phyloP scores from a whole-genome alignment of 1,140 invertebrate genomes.

The Neodiprion lecontei region DNA sequence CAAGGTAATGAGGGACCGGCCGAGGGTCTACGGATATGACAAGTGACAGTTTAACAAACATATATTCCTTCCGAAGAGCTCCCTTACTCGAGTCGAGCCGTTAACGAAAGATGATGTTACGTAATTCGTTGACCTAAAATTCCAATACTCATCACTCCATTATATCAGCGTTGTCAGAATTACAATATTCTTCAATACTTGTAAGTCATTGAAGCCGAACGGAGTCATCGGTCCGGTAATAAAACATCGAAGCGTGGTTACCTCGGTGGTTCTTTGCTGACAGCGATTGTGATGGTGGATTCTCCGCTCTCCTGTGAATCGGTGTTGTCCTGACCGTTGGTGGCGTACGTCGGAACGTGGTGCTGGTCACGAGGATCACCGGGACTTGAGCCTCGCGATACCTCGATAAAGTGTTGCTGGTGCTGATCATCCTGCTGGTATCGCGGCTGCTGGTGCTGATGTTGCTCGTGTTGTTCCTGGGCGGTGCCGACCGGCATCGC shows the following conservation, averaged over 20 bases:
- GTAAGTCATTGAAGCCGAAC: too few relatives aligned
- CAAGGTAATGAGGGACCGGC: too few relatives aligned
- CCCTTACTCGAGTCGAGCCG: too few relatives aligned
- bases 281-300: conserved; percentile 36
- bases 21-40: too few relatives aligned
- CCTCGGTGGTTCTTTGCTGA: conserved; percentile 41
- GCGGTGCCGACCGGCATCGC: conserved; percentile 27
- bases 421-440: conserved; percentile 31
- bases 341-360: conserved; percentile 35
- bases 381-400: conserved; percentile 41
- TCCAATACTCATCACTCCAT: too few relatives aligned
- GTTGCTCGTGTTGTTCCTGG: conserved; percentile 32
- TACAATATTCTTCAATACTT: too few relatives aligned
- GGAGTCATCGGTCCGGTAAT: too few relatives aligned
- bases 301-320: conserved; percentile 37
- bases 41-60: background rate
- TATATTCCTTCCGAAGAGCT: background rate
- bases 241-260: background rate
- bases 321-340: conserved; percentile 45
- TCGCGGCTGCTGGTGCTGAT: conserved; percentile 30
- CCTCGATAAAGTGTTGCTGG: conserved; percentile 38
- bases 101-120: too few relatives aligned
- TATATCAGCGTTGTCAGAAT: too few relatives aligned
- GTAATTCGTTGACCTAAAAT: too few relatives aligned
- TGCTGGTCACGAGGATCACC: conserved; percentile 41